Base-by-base conservation (phyloP, 2,888 invertebrate genomes). In the Saturnia japonica region DNA sequence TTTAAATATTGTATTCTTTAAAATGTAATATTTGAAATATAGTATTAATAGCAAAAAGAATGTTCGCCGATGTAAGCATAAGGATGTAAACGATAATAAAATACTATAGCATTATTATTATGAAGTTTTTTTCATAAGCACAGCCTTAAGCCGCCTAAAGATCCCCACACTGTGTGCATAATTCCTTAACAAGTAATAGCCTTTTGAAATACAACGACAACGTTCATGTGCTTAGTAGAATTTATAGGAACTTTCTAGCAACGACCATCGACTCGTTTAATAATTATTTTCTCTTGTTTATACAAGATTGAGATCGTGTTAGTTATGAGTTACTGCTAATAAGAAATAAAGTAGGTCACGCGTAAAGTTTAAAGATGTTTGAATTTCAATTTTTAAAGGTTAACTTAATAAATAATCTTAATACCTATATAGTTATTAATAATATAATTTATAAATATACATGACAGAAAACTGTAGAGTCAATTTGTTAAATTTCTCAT, bases 271-370 rank as follows among this genome's bases (percentile, higher is more conserved):
- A 82, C 76, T 72, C 80, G 78, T 87, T 87, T 89, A 89, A n/a
- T n/a, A n/a, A 89, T 90, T 90, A 89, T 89, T 88, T 89, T 88
- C 85, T 87, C 82, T 84, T 89, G 88, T 89, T 91, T 89, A 85
- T 84, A 83, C 78, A 83, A 86, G 86, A 89, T 89, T 88, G 84
- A 87, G 85, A 89, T 88, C 85, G 80, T 78, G 78, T 77, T 72
- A 69, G 67, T 70, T 62, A 67, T 72, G 69, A 72, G 69, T 69
- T 69, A 70, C 67, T 69, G 62, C 47, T 68, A 72, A 69, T 72
- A 70, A 69, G 68, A 72, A 75, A 74, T 74, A 72, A 71, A 73
- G 68, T 70, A 69, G 57, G 28, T 25, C 57, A 54, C 54, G 54
- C 11, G 11, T 54, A 54, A 54, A 22, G 22, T 22, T n/a, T 8